Evolutionary conservation across 2,113 vertebrate genomes (phyloP).

Genomic region (Apeltes quadracus): DNA sequence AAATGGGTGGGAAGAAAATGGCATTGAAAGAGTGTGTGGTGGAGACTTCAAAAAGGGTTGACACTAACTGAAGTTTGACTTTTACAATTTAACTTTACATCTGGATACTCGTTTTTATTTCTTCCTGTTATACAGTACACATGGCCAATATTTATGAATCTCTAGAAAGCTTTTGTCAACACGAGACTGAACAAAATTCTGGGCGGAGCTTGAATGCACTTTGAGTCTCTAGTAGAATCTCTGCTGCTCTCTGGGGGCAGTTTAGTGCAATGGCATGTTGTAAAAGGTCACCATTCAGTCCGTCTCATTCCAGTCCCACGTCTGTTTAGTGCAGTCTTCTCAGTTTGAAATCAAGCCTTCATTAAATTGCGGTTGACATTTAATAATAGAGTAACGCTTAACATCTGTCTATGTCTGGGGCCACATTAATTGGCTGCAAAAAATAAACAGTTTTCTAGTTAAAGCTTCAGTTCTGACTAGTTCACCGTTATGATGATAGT

Average conservation of each 20-base stretch:
- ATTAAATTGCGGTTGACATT: not conserved
- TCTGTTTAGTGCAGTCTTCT: not conserved
- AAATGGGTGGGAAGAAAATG: slow-evolving; percentile 14
- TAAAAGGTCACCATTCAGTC: not conserved
- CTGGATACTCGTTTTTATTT: slow-evolving; percentile 6
- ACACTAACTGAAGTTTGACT: slow-evolving; percentile 46
- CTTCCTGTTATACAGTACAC: not conserved
- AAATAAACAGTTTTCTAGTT: too few species aligned
- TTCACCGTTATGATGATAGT: not conserved
- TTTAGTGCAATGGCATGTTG: not conserved
- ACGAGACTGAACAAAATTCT: not conserved
- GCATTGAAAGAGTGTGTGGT: not conserved
- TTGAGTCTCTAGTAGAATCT: slow-evolving; percentile 3
- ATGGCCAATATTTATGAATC: not conserved
- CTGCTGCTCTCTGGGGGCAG: slow-evolving; percentile 46
- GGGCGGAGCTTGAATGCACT: not conserved
- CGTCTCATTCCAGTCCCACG: not conserved
- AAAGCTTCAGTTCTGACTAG: not conserved
- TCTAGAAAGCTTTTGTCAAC: not conserved
- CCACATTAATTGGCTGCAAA: not conserved
- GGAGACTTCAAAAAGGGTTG: not conserved
- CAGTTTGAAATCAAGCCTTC: not conserved
- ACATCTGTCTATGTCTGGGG: not conserved
- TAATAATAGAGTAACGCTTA: not conserved
- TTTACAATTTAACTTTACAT: slow-evolving; percentile 30